Evolutionary conservation across 2,888 invertebrate species (phyloP).

Genomic region (Exocentrus adspersus): DNA sequence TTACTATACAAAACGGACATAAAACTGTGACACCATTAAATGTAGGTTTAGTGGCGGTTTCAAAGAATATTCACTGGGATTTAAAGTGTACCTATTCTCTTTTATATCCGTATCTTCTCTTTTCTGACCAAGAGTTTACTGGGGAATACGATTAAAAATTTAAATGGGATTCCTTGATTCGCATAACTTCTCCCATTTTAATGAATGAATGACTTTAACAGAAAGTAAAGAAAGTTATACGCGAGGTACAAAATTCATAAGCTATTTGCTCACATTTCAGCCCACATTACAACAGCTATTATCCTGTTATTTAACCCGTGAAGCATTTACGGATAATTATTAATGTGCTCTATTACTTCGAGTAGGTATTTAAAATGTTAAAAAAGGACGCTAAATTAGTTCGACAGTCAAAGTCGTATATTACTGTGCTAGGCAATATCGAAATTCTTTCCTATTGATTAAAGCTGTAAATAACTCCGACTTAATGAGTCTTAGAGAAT

Average conservation of each 20-base stretch:
- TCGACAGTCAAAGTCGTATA: not conserved
- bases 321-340: too few relatives aligned
- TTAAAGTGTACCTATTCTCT: constrained; percentile 6
- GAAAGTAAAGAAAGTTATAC: too few relatives aligned
- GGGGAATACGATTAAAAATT: not conserved
- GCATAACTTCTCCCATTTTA: not conserved
- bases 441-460: constrained; percentile 9
- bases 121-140: not conserved
- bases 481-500: not conserved
- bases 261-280: too few relatives aligned
- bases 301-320: too few relatives aligned
- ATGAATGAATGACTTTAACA: not conserved
- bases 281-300: too few relatives aligned
- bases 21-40: constrained; percentile 10
- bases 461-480: not conserved
- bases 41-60: constrained; percentile 6
- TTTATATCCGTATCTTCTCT: not conserved
- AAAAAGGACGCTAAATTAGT: constrained; percentile 5
- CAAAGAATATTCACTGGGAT: constrained; percentile 8
- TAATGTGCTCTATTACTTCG: too few relatives aligned
- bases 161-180: not conserved
- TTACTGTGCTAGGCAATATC: not conserved
- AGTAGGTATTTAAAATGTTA: not conserved
- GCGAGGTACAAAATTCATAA: too few relatives aligned
- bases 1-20: constrained; percentile 6